Conservation (phyloP, 2,797 vertebrate species). For the Pyrocephalus nanus region DNA sequence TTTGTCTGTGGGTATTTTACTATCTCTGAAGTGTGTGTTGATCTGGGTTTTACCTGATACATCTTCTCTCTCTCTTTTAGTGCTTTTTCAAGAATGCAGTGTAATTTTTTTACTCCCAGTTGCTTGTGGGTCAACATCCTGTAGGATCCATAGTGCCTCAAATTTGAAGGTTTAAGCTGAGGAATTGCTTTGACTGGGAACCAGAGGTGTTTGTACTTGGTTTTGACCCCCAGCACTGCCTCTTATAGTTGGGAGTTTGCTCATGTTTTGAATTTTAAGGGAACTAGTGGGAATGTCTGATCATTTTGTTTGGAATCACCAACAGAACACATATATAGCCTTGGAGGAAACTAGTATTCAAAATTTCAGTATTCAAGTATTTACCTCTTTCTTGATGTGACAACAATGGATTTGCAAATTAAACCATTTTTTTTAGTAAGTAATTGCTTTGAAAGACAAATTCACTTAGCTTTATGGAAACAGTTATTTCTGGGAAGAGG, state of each 20-base stretch:
- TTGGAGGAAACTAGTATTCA: background rate
- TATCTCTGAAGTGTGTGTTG: background rate
- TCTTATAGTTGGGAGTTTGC: background rate
- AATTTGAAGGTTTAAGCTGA: background rate
- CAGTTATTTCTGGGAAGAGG: background rate
- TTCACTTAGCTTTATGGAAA: background rate
- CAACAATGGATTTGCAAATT: background rate
- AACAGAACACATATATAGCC: background rate
- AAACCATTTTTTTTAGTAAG: background rate
- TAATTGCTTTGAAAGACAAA: background rate
- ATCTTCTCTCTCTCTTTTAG: background rate
- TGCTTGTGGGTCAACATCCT: background rate
- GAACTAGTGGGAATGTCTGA: background rate
- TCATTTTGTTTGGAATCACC: background rate
- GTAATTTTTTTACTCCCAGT: background rate
- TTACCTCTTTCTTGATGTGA: background rate
- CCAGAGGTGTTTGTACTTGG: background rate
- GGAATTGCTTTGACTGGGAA: background rate
- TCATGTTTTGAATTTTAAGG: background rate
- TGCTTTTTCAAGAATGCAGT: background rate
- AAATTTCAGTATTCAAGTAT: background rate
- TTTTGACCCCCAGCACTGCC: background rate
- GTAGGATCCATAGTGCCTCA: background rate
- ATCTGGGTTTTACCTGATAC: background rate
- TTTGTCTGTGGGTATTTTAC: background rate